phyloP scores from a whole-genome alignment of 2,797 vertebrate genomes.

The Karalla daura region DNA sequence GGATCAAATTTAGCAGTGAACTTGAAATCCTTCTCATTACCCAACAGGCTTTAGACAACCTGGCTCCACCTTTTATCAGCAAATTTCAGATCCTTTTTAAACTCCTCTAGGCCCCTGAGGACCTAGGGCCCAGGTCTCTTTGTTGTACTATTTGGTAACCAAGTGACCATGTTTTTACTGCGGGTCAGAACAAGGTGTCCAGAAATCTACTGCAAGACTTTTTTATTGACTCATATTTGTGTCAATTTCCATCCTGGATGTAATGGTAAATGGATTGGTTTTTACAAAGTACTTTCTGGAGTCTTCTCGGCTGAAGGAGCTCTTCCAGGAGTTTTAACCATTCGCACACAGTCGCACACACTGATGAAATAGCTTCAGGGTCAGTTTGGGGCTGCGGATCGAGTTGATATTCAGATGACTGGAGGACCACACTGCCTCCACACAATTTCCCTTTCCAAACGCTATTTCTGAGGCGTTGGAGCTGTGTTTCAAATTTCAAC shows the following conservation, averaged over 20 bases:
- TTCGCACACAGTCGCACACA: too few relatives aligned
- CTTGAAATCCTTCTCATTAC: conserved; percentile 28
- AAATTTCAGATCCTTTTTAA: conserved; percentile 34
- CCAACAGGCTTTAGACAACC: conserved; percentile 36
- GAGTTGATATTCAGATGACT: too few relatives aligned
- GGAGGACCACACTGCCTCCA: too few relatives aligned
- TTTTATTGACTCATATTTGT: conserved; percentile 1
- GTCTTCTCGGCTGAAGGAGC: too few relatives aligned
- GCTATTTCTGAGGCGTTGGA: background rate
- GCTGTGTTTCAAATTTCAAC: background rate
- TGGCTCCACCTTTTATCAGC: conserved; percentile 31
- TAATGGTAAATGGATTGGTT: background rate
- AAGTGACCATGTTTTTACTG: background rate
- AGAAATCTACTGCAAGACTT: background rate
- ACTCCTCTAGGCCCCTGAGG: conserved; percentile 17
- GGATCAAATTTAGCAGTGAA: conserved; percentile 27
- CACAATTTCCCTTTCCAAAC: background rate
- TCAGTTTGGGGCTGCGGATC: too few relatives aligned
- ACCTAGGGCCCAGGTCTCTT: conserved; percentile 7
- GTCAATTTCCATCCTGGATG: background rate
- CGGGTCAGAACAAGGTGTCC: background rate
- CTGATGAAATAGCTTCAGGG: too few relatives aligned
- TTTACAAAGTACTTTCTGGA: too few relatives aligned
- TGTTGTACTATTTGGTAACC: conserved; percentile 11
- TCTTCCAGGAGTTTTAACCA: too few relatives aligned